These are phyloP conservation scores for Semnopithecus entellus DNA, from an alignment of 2,113 vertebrate species.

Conservation along the genomic window DNA sequence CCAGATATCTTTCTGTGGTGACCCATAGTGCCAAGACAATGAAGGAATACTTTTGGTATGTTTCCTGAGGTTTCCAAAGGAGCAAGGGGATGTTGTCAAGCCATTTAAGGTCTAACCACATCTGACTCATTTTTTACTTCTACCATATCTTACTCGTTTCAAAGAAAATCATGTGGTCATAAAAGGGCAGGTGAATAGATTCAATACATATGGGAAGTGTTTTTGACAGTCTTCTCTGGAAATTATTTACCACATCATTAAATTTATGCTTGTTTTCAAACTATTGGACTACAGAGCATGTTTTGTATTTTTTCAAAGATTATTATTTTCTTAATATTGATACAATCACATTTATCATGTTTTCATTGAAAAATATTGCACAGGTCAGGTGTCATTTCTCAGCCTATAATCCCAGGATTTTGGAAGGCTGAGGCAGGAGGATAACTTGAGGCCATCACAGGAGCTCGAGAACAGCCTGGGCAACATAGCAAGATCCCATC, in stretches of 20 bases:
- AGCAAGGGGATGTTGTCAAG: background rate
- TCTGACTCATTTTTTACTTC: background rate
- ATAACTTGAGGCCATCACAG: too few species aligned
- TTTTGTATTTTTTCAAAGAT: background rate
- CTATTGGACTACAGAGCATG: background rate
- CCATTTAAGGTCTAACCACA: background rate
- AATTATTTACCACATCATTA: background rate
- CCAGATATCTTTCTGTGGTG: background rate
- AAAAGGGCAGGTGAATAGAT: background rate
- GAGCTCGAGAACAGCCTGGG: too few species aligned
- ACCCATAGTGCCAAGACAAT: background rate
- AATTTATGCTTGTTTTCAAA: background rate
- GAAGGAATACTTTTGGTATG: background rate
- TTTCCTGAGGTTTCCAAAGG: background rate
- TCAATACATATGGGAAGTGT: background rate
- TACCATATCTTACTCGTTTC: background rate
- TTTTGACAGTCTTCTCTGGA: background rate
- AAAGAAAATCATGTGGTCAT: background rate
- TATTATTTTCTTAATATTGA: background rate
- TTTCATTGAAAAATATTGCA: background rate
- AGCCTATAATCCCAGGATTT: too few species aligned
- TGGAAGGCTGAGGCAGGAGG: too few species aligned
- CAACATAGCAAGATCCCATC: too few species aligned
- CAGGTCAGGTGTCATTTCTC: too few species aligned
- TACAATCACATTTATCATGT: background rate